Base-by-base conservation (phyloP, 2,888 invertebrate species). In the Zaprionus obscuricornis region DNA sequence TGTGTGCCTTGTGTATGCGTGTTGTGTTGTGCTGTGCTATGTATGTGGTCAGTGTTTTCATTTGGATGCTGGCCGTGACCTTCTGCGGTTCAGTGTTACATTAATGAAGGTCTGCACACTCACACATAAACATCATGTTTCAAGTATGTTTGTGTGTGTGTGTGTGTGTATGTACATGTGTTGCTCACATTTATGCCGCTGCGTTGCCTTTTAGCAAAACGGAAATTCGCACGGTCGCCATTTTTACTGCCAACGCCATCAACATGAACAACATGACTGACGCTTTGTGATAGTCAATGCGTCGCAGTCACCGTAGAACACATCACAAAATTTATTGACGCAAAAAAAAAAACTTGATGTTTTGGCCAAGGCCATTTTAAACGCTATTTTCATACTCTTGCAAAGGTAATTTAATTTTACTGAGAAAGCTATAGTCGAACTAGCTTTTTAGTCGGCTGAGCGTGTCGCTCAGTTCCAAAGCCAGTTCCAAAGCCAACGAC, bases 251-350 rank as follows among this genome's bases (percentile, higher is more conserved):
- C 29, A 17, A 2, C 29, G 8, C 11, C 27, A 16, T 22, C 33
- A 22, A 17, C 18, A 18, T 22, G 18, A 66, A 39, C 45, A 55
- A 34, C 55, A 55, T 37, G 40, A 33, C 66, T 24, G 50, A 34
- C 36, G 45, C 11, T 17, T 20, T 2, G 13, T 31, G 26, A 27
- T n/a, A n/a, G n/a, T n/a, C n/a, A n/a, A n/a, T n/a, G n/a, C 14
- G 29, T 29, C 29, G 11, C 31, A 2, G 59, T 11, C 31, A 7
- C 13, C 0, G 29, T n/a, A 17, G 57, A 54, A 52, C 56, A 78
- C 60, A 70, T 69, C 81, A 59, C 51, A 58, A 51, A 79, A 79
- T 86, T 86, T 81, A 79, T 86, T 81, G 77, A 69, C 82, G 66
- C 63, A 58, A 43, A 65, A n/a, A n/a, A n/a, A n/a, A n/a, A n/a